Evolutionary conservation across 2,797 vertebrate genomes (phyloP).

Genomic region (Echeneis naucrates): DNA sequence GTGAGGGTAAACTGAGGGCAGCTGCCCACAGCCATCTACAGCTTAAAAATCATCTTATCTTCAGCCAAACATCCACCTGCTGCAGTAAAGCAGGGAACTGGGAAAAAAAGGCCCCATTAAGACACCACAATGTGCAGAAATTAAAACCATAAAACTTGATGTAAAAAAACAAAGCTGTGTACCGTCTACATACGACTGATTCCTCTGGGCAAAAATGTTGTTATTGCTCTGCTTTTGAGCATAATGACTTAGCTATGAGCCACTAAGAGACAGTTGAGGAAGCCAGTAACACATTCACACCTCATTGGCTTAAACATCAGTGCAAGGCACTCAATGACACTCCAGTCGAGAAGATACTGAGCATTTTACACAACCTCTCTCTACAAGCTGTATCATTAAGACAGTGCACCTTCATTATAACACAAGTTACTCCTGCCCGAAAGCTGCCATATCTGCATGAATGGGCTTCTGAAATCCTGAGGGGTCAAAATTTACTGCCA

Average conservation of each 20-base stretch:
- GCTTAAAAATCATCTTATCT: conserved; percentile 47
- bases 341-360: conserved; percentile 50
- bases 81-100: background rate
- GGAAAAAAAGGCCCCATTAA: conserved; percentile 4
- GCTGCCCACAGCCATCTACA: conserved; percentile 36
- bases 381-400: conserved; percentile 66
- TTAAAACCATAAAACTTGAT: conserved; percentile 44
- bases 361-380: conserved; percentile 36
- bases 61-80: conserved; percentile 57
- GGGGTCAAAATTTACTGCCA: conserved; percentile 73
- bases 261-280: conserved; percentile 40
- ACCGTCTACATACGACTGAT: conserved; percentile 54
- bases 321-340: conserved; percentile 44
- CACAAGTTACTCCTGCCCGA: conserved; percentile 60
- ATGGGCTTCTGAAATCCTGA: conserved; percentile 60
- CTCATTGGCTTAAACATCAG: conserved; percentile 71
- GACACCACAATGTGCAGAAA: conserved; percentile 23
- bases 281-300: conserved; percentile 54
- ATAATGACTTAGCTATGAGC: conserved; percentile 42
- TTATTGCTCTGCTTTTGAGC: conserved; percentile 48
- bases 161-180: conserved; percentile 61
- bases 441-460: conserved; percentile 64
- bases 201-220: conserved; percentile 39
- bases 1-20: conserved; percentile 61
- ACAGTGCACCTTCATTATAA: conserved; percentile 54